These are phyloP conservation scores for Cyrtodaria siliqua DNA, from an alignment of 2,888 invertebrate species.

Conservation along the genomic window DNA sequence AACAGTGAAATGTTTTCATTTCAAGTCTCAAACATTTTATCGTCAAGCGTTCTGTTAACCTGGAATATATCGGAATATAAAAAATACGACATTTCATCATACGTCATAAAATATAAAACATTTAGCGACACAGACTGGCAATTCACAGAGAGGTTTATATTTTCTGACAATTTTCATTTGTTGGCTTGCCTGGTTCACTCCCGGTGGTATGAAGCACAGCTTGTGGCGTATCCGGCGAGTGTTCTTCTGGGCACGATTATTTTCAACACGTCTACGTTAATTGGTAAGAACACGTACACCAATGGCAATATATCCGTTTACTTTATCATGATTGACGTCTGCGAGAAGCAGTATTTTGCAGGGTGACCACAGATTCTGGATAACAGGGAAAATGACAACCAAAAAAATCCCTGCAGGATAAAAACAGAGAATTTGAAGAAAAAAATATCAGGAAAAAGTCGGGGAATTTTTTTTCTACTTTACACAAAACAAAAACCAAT, in stretches of 20 bases:
- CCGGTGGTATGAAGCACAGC: constrained; percentile 48
- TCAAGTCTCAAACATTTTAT: constrained; percentile 30
- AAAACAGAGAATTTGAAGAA: no score
- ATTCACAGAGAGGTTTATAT: constrained; percentile 42
- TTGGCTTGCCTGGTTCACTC: constrained; percentile 37
- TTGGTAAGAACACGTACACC: constrained; percentile 28
- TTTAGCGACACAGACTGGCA: constrained; percentile 39
- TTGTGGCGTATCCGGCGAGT: constrained; percentile 36
- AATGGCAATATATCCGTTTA: no score
- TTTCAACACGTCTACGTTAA: constrained; percentile 45
- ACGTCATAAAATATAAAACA: constrained; percentile 44
- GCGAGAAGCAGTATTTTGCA: no score
- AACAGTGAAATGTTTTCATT: constrained; percentile 7
- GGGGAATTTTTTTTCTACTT: no score
- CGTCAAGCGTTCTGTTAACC: constrained; percentile 34
- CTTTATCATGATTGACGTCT: no score
- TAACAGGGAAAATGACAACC: no score
- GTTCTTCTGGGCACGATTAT: constrained; percentile 42
- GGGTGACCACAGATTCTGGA: no score
- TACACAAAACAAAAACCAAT: no score
- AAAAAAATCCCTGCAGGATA: no score
- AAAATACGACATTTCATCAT: constrained; percentile 31
- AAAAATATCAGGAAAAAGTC: no score
- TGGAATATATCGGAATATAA: constrained; percentile 30
- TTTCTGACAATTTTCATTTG: constrained; percentile 18